Evolutionary conservation across 35 echinoderm and acorn worm genomes (phyloP), one percentile per base, ranked within the genome.

Genomic region (Heliocidaris tuberculata): DNA sequence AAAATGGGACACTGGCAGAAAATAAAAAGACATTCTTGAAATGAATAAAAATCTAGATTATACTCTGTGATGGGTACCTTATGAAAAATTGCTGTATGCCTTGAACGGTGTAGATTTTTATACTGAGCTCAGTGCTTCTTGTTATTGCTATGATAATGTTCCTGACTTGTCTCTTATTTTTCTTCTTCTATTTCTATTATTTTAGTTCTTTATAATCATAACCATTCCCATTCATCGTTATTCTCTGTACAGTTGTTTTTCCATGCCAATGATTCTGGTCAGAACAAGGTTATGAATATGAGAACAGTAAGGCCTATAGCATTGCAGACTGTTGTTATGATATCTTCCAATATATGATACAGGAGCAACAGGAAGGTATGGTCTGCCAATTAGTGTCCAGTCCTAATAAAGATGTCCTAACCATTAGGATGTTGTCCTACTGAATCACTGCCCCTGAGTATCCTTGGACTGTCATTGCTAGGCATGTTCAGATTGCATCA

Each of bases 321-420:
- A n/a, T n/a, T 8, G 2, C 65, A 78, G 65, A 5, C 17, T 78
- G 65, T 78, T 78, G 65, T 78, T 4, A n/a, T 78, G 65, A 78
- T 78, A n/a, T 6, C 52, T 56, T 56, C 32, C 31, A 47, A 89
- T 89, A 29, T 86, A 24, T 86, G 31, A 32, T 47, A 32, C 87
- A 15, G 87, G 29, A 89, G 87, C 70, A 16, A 4, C 70, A 85
- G 31, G 87, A 19, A 35, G 87, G 29, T 16, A 89, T 89, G 87
- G 87, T 48, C 17, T 89, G 87, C 29, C 87, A 89, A 89, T 89
- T 89, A 89, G 87, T 48, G 47, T 89, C 87, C 87, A 47, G 87
- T 89, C 12, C 31, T 89, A 89, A 89, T 89, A 89, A 89, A 89
- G 31, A 89, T 89, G 87, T 89, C 87, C 12, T 42, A 48, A 19